Evolutionary conservation across 2,113 vertebrate genomes (phyloP).

Genomic region (Calidris pugnax): DNA sequence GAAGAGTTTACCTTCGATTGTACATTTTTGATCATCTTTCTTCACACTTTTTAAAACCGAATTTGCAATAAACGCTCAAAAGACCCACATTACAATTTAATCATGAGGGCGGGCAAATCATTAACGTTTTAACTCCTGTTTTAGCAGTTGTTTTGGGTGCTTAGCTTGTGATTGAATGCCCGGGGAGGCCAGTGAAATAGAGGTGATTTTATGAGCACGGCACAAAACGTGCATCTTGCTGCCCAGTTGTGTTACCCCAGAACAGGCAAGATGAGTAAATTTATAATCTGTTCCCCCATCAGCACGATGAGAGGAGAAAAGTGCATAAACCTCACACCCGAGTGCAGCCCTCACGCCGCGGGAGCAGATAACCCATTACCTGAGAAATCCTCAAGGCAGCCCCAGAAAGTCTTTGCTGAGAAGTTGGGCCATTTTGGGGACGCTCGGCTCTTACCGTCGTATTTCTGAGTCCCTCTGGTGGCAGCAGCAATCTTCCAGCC

Average conservation of each 20-base stretch:
- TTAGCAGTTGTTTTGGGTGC: not conserved
- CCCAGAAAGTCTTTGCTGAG: not conserved
- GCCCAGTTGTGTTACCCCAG: not conserved
- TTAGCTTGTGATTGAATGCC: not conserved
- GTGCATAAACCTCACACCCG: not conserved
- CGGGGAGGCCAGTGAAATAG: not conserved
- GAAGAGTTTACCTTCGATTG: not conserved
- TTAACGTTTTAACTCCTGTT: not conserved
- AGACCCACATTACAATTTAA: not conserved
- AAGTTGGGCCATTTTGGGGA: not conserved
- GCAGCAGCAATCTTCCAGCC: not conserved
- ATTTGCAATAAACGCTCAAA: not conserved
- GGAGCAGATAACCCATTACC: fast-evolving
- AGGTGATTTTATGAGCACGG: not conserved
- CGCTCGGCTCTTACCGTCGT: fast-evolving
- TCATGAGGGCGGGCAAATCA: not conserved
- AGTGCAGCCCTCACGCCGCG: not conserved
- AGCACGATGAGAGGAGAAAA: not conserved
- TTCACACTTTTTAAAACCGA: not conserved
- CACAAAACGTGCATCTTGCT: not conserved
- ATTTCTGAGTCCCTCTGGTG: not conserved
- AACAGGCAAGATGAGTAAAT: not conserved
- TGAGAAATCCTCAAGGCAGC: not conserved
- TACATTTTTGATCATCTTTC: not conserved
- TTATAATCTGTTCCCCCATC: not conserved